These are phyloP conservation scores for Toxostoma redivivum DNA, from an alignment of 2,113 vertebrate species.

Conservation along the genomic window DNA sequence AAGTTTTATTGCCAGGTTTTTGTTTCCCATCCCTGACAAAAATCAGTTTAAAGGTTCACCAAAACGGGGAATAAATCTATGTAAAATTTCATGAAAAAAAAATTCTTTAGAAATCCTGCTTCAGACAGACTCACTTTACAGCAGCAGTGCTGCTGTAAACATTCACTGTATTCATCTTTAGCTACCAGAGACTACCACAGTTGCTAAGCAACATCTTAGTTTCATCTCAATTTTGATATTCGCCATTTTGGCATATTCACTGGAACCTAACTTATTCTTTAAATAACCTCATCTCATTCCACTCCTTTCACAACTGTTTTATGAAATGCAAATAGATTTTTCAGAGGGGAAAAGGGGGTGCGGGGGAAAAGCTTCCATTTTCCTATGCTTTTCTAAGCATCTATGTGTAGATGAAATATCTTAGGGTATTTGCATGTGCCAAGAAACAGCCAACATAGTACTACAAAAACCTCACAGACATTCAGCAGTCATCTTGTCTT, in stretches of 20 bases:
- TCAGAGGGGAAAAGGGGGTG: not conserved
- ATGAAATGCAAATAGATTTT: not conserved
- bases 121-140: conserved; percentile 5
- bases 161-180: conserved; percentile 6
- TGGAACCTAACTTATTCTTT: conserved; percentile 11
- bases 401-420: not conserved
- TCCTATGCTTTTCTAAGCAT: not conserved
- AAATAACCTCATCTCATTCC: not conserved
- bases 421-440: not conserved
- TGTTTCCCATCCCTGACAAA: not conserved
- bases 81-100: not conserved
- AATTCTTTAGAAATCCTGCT: not conserved
- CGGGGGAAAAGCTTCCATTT: not conserved
- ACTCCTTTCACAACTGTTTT: not conserved
- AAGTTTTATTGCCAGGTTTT: not conserved
- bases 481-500: not conserved
- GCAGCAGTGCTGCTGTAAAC: conserved; percentile 5
- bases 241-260: conserved; percentile 42
- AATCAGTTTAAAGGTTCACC: not conserved
- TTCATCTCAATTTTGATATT: conserved; percentile 33
- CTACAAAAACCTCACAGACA: not conserved
- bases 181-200: conserved; percentile 48
- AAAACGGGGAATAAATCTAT: not conserved
- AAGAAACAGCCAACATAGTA: not conserved
- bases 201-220: conserved; percentile 66